phyloP scores from a whole-genome alignment of 35 echinoderm and acorn worm species.

The Diadema setosum region DNA sequence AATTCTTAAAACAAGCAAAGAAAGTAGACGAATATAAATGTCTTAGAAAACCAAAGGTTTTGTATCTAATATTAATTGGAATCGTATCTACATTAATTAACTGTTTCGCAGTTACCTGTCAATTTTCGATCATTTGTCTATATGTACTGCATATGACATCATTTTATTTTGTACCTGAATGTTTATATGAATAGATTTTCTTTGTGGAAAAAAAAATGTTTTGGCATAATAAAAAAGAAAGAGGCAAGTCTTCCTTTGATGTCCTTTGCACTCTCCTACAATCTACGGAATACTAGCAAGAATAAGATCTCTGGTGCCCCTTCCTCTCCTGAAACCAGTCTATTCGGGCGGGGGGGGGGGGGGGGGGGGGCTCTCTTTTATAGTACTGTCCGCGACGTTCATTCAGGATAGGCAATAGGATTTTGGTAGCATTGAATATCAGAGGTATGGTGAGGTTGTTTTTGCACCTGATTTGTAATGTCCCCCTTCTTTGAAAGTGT shows the following conservation, averaged over 20 bases:
- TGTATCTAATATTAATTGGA: too few relatives aligned
- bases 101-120: too few relatives aligned
- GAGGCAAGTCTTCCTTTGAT: conserved; percentile 22
- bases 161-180: too few relatives aligned
- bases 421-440: conserved; percentile 16
- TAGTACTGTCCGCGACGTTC: conserved; percentile 4
- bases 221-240: conserved; percentile 50
- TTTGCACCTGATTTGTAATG: background rate
- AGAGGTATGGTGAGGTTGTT: conserved; percentile 37
- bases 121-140: too few relatives aligned
- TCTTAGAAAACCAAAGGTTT: too few relatives aligned
- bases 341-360: too few relatives aligned
- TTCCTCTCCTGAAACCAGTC: conserved; percentile 36
- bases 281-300: conserved; percentile 24
- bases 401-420: conserved; percentile 39
- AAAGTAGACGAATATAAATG: too few relatives aligned
- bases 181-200: too few relatives aligned
- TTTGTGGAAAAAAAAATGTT: too few relatives aligned
- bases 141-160: too few relatives aligned
- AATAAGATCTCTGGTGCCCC: conserved; percentile 38
- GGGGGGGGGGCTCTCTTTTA: conserved; percentile 31
- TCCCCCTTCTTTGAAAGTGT: conserved; percentile 45
- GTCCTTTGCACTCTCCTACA: conserved; percentile 22
- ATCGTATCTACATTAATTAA: too few relatives aligned
- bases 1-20: too few relatives aligned